Percentiles rank a stretch among this genome's conserved stretches.
Evolutionary conservation across 2,797 vertebrate species (phyloP).

Genomic region (Tadarida brasiliensis): DNA sequence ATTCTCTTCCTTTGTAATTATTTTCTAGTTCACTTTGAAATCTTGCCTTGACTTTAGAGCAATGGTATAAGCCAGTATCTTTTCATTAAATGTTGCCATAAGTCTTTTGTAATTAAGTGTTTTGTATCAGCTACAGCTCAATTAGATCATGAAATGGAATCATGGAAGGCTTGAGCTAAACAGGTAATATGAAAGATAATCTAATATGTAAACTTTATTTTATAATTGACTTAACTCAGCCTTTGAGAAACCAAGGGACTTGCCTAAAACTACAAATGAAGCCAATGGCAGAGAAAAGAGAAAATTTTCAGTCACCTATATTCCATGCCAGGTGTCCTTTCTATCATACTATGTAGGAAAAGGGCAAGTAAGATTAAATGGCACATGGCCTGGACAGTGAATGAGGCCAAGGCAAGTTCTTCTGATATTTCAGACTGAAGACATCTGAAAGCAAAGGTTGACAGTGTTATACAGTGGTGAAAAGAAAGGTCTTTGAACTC

Average conservation of each 20-base stretch:
- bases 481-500: background rate
- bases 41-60: constrained; percentile 9
- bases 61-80: constrained; percentile 19
- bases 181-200: constrained; percentile 1
- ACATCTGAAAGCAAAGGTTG: background rate
- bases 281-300: background rate
- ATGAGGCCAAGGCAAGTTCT: constrained; percentile 5
- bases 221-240: background rate
- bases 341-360: background rate
- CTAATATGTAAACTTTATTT: constrained; percentile 17
- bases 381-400: background rate
- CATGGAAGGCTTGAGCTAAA: background rate
- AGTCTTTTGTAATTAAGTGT: constrained; percentile 36
- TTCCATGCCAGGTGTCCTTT: background rate
- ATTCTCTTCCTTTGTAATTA: constrained; percentile 21
- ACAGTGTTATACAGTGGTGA: background rate
- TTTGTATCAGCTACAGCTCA: background rate
- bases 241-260: background rate
- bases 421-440: background rate
- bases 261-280: constrained; percentile 32
- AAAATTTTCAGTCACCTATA: background rate
- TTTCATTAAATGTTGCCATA: background rate
- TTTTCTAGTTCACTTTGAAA: constrained; percentile 38
- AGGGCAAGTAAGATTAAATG: background rate
- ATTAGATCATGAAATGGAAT: constrained; percentile 37